A percentile compares a stretch with the other conserved stretches of the same genome.
Conservation (phyloP, 2,888 invertebrate species). For the Tenthredo amoena region DNA sequence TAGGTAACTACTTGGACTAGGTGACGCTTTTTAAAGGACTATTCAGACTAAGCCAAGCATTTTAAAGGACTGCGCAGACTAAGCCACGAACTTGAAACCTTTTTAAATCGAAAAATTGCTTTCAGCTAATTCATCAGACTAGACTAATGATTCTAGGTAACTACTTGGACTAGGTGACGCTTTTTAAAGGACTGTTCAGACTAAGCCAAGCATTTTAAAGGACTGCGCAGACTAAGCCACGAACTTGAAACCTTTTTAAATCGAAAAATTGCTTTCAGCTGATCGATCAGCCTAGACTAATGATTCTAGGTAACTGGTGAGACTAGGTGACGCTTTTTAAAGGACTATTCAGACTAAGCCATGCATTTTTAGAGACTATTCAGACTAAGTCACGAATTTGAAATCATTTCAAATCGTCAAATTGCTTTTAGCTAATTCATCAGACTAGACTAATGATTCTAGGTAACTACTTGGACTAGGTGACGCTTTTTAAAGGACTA, state of each 20-base stretch:
- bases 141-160: neutral
- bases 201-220: neutral
- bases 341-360: neutral
- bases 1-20: neutral
- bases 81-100: neutral
- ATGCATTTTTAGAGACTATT: too few species aligned
- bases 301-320: neutral
- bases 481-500: neutral
- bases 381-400: neutral
- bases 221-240: neutral
- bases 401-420: neutral
- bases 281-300: neutral
- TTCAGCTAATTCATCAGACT: too few species aligned
- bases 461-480: neutral
- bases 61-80: neutral
- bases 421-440: neutral
- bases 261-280: neutral
- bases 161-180: neutral
- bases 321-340: neutral
- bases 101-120: neutral
- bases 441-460: neutral
- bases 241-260: neutral
- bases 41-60: neutral
- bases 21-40: neutral
- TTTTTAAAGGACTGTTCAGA: neutral